Conservation (phyloP, 2,113 vertebrate genomes). For the Limanda limanda region DNA sequence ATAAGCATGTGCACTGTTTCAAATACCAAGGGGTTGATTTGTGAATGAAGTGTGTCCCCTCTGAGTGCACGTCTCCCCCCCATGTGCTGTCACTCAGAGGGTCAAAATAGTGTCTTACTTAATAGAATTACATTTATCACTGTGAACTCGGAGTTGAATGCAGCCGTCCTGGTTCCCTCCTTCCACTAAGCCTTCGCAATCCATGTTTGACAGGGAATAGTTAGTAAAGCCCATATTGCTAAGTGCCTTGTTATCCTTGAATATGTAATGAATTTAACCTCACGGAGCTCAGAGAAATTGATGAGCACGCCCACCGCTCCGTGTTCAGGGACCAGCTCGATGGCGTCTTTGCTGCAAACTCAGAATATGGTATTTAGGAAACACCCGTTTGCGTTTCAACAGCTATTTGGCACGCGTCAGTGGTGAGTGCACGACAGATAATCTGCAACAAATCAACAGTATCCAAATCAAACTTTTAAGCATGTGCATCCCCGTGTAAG, state of each 20-base stretch:
- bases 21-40: constrained; percentile 1
- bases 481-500: constrained; percentile 22
- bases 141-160: constrained; percentile 9
- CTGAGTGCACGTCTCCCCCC: neutral
- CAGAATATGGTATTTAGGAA: constrained; percentile 46
- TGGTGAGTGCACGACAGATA: constrained; percentile 15
- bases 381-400: constrained; percentile 43
- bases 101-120: constrained; percentile 20
- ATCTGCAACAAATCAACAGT: constrained; percentile 35
- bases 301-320: constrained; percentile 55
- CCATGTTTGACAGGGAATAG: constrained; percentile 42
- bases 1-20: constrained; percentile 28
- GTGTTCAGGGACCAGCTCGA: constrained; percentile 39
- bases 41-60: constrained; percentile 13
- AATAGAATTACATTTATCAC: constrained; percentile 23
- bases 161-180: constrained; percentile 22
- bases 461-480: constrained; percentile 11
- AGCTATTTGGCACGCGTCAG: constrained; percentile 20
- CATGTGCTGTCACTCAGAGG: neutral
- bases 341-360: constrained; percentile 43
- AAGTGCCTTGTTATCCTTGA: constrained; percentile 62
- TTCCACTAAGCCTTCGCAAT: constrained; percentile 27
- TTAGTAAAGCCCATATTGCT: constrained; percentile 25
- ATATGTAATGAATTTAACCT: constrained; percentile 61
- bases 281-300: constrained; percentile 43